Percentiles rank a stretch among this genome's conserved stretches.
Conservation (phyloP, 2,888 invertebrate species). For the Elysia crispata region DNA sequence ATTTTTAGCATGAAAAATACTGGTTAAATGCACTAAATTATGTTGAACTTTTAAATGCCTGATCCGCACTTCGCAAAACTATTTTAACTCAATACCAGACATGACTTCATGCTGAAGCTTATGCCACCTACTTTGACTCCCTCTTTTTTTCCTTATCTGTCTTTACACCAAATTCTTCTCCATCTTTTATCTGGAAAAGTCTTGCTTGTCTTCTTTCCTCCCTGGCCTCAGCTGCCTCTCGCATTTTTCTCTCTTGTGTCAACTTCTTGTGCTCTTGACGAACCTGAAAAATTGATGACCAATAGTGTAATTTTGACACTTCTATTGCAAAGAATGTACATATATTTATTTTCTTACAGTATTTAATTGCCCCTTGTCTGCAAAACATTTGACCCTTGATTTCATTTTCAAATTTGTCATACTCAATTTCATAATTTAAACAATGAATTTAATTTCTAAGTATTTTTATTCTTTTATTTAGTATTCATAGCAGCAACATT, state of each 20-base stretch:
- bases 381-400: too few relatives aligned
- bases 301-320: constrained; percentile 20
- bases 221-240: constrained; percentile 68
- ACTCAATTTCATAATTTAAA: too few relatives aligned
- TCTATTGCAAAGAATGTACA: constrained; percentile 12
- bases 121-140: constrained; percentile 24
- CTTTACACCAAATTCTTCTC: constrained; percentile 80
- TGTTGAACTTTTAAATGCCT: too few relatives aligned
- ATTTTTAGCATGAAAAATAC: too few relatives aligned
- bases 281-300: constrained; percentile 43
- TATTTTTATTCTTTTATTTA: too few relatives aligned
- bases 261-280: constrained; percentile 84
- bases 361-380: too few relatives aligned
- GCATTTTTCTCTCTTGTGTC: constrained; percentile 75
- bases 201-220: constrained; percentile 78
- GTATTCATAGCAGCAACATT: too few relatives aligned
- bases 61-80: too few relatives aligned
- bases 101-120: neutral
- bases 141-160: constrained; percentile 58
- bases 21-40: too few relatives aligned
- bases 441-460: too few relatives aligned
- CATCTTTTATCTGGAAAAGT: constrained; percentile 82
- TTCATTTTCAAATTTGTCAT: too few relatives aligned
- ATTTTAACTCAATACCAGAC: neutral
- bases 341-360: too few relatives aligned